Evolutionary conservation across 2,113 vertebrate species (phyloP).

Genomic region (Callionymus lyra): DNA sequence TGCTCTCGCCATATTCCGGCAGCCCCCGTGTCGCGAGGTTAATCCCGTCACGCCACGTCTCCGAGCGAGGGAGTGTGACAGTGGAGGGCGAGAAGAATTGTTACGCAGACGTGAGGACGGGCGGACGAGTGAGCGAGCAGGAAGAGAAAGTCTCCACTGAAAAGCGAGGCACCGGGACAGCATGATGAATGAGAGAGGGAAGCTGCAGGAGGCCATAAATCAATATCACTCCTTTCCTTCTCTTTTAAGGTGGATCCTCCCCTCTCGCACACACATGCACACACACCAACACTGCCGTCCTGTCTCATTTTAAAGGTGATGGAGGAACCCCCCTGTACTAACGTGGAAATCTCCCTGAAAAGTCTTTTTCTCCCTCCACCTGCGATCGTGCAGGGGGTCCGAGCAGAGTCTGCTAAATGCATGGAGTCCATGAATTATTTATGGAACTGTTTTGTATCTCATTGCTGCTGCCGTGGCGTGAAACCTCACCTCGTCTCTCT

Average conservation of each 20-base stretch:
- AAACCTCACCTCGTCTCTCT: neutral
- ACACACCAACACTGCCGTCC: neutral
- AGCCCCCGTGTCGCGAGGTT: too few relatives aligned
- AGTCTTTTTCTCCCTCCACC: neutral
- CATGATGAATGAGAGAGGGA: conserved; percentile 1
- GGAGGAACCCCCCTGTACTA: conserved; percentile 3
- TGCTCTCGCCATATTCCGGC: neutral
- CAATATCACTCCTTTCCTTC: neutral
- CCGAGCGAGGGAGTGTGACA: neutral
- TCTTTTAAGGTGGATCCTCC: neutral
- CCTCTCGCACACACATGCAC: too few relatives aligned
- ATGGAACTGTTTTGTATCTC: neutral
- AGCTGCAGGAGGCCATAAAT: conserved; percentile 2
- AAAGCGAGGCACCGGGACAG: neutral
- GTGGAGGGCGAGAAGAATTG: neutral
- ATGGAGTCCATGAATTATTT: conserved; percentile 6
- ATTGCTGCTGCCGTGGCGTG: neutral
- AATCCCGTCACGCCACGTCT: neutral
- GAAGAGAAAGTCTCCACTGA: neutral
- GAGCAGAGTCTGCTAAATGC: conserved; percentile 1
- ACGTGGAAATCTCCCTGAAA: neutral
- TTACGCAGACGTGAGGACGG: neutral
- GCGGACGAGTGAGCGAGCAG: conserved; percentile 1
- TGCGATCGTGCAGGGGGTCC: neutral
- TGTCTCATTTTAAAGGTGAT: conserved; percentile 5